These are phyloP conservation scores for Coecobrya sp. DNA, from an alignment of 2,888 invertebrate genomes.

Conservation along the genomic window DNA sequence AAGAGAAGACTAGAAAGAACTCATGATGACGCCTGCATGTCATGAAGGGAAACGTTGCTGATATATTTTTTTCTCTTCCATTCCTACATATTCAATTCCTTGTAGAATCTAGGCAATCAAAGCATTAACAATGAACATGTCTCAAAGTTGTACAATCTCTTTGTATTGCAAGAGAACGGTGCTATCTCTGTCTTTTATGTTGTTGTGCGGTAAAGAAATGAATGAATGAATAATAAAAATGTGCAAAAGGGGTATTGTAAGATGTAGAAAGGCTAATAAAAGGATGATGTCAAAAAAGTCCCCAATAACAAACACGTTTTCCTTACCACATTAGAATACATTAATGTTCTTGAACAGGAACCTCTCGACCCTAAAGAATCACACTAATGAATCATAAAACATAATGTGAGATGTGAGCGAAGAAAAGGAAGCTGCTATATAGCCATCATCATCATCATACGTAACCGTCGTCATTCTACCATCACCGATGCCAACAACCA, in stretches of 20 bases:
- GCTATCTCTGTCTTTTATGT: background rate
- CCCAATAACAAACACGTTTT: conserved; percentile 54
- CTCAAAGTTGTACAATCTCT: background rate
- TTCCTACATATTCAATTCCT: background rate
- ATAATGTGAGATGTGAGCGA: background rate
- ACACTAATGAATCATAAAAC: conserved; percentile 65
- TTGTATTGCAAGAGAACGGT: background rate
- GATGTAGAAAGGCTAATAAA: background rate
- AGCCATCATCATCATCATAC: background rate
- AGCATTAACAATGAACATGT: background rate
- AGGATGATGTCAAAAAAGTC: conserved; percentile 31
- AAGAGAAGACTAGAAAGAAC: conserved; percentile 21
- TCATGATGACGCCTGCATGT: background rate
- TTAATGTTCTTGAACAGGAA: conserved; percentile 36
- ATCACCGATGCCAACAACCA: background rate
- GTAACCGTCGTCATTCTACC: background rate
- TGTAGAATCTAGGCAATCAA: conserved; percentile 28
- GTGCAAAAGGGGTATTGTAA: background rate
- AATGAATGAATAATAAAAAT: conserved; percentile 36
- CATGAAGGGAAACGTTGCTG: conserved; percentile 19
- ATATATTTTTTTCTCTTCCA: background rate
- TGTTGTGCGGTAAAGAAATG: background rate
- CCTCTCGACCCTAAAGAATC: conserved; percentile 30
- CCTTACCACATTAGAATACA: conserved; percentile 25
- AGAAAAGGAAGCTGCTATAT: conserved; percentile 11